Evolutionary conservation across 2,113 vertebrate genomes (phyloP), one percentile per base, ranked within the genome.

Genomic region (Mastomys natalensis): DNA sequence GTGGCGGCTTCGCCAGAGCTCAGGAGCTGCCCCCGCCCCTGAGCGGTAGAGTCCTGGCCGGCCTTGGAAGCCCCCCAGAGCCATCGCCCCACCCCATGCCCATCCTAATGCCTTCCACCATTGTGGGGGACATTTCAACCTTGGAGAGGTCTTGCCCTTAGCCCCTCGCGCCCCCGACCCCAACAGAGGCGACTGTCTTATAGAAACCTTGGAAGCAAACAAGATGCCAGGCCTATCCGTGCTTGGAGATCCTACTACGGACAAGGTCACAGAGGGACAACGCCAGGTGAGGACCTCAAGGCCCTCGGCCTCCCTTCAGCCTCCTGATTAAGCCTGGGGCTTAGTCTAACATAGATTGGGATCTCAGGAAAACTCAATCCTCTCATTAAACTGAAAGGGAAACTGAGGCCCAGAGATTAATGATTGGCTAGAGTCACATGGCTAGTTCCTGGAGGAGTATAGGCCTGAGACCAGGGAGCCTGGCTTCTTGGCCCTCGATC

Each of bases 1-100:
- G 94, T 96, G 84, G 97, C 93, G 92, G 92, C 97, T 96, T 90
- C 70, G 70, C 94, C 93, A 93, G 96, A 96, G 96, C 93, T 96
- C 6, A 24, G 85, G 90, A 89, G 89, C 93, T 82, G 89, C 73
- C 95, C 97, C 97, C 95, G 37, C 95, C 91, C 95, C 72, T 48
- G 53, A 66, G 48, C 78, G 31, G 43, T 43, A 26, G 85, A 88
- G 73, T 70, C 66, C n/a, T 0, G 34, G 22, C 64, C 85, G 93
- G 89, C 66, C 90, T 12, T n/a, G 89, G 73, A 81, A 53, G 55
- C 81, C 96, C 70, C 62, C 85, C 3, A 12, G 91, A 68, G 91
- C 89, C 87, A 0, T 31, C 51, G 51, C 31, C 43, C 73, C 48
- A 37, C 12, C 64, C 29, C 51, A 48, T 2, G 11, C 34, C 72